These are phyloP conservation scores for Gorsachius goisagi DNA, from an alignment of 2,113 vertebrate genomes.

Conservation along the genomic window DNA sequence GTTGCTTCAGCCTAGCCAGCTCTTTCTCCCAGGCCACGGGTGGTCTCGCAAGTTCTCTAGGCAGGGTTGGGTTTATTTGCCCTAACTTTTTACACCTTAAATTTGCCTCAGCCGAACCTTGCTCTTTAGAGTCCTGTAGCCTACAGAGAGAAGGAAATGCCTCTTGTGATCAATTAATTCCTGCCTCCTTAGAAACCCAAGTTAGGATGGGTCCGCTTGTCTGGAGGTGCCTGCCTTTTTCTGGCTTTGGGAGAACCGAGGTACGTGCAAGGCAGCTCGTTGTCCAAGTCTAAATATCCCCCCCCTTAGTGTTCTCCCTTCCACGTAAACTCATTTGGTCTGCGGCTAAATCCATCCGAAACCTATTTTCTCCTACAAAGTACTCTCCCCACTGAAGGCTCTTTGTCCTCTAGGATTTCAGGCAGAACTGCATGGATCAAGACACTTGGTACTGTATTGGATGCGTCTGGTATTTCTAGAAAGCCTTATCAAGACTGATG, in stretches of 20 bases:
- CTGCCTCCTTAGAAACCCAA: not conserved
- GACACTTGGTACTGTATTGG: fast-evolving
- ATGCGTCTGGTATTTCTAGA: fast-evolving
- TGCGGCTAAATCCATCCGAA: not conserved
- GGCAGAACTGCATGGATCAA: not conserved
- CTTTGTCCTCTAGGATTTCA: not conserved
- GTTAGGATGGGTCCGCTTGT: not conserved
- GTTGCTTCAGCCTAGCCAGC: not conserved
- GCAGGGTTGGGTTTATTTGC: not conserved
- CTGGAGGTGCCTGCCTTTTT: not conserved
- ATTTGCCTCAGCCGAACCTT: not conserved
- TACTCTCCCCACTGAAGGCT: not conserved
- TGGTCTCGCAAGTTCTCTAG: not conserved
- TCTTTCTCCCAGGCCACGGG: not conserved
- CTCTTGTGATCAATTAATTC: not conserved
- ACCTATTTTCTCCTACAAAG: not conserved
- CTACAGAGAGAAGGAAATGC: not conserved
- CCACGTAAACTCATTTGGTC: not conserved
- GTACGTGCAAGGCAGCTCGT: not conserved
- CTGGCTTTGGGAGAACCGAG: not conserved
- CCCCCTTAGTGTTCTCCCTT: not conserved
- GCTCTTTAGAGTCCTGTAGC: not conserved
- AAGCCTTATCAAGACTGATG: not conserved
- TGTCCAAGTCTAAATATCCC: not conserved
- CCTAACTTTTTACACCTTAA: not conserved